Percentiles rank a stretch among this genome's conserved stretches.
phyloP scores from a whole-genome alignment of 2,797 vertebrate species.

The Falco cherrug region DNA sequence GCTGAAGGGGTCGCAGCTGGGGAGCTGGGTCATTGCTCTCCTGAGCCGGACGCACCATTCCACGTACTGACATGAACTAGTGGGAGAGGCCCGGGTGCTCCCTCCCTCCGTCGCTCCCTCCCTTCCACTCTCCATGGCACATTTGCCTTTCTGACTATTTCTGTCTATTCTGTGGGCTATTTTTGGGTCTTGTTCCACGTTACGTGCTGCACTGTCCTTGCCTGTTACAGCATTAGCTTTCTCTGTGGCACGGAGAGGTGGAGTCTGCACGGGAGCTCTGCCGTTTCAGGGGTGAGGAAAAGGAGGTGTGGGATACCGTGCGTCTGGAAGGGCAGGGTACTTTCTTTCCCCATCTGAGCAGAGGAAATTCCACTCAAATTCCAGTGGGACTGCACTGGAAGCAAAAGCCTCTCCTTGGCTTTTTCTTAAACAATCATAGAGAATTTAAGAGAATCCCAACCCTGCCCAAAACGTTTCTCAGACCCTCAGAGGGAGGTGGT shows the following conservation, averaged over 20 bases:
- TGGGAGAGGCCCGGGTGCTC: background rate
- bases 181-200: background rate
- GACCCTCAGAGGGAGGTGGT: background rate
- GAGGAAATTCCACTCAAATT: background rate
- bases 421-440: background rate
- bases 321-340: background rate
- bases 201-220: background rate
- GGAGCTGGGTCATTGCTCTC: slow-evolving; percentile 77
- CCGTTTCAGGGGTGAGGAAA: background rate
- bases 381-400: background rate
- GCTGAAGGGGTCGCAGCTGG: slow-evolving; percentile 77
- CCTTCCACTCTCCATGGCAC: background rate
- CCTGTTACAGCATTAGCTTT: background rate
- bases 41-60: slow-evolving; percentile 71
- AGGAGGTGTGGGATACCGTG: background rate
- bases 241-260: background rate
- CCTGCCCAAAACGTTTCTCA: background rate
- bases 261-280: background rate
- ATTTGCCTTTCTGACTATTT: slow-evolving; percentile 28
- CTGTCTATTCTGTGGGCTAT: background rate
- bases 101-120: background rate
- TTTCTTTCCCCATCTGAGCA: background rate
- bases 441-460: background rate
- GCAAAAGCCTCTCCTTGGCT: background rate
- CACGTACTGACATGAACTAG: slow-evolving; percentile 20